Conservation (phyloP, 2,888 invertebrate species). For the Heterodera filipjevi region DNA sequence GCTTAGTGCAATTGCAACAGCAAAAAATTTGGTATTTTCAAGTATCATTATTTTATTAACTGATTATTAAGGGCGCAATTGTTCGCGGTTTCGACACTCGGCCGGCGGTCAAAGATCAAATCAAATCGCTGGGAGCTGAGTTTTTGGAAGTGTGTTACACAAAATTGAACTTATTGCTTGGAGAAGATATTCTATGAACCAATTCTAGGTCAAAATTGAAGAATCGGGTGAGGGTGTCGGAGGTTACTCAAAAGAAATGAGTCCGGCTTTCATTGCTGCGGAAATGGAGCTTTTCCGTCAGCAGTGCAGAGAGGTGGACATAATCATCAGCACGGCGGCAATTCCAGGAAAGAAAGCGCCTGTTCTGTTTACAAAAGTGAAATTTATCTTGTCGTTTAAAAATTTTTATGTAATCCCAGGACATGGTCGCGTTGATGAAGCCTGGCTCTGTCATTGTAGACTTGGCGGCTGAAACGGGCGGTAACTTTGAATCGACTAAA, state of each 20-base stretch:
- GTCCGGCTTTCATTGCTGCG: slow-evolving; percentile 80
- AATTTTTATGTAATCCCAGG: slow-evolving; percentile 68
- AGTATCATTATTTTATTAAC: background rate
- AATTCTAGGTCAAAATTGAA: slow-evolving; percentile 70
- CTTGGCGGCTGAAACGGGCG: slow-evolving; percentile 85
- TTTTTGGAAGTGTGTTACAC: slow-evolving; percentile 74
- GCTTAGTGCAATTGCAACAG: slow-evolving; percentile 82
- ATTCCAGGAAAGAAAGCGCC: slow-evolving; percentile 87
- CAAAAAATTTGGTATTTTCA: slow-evolving; percentile 74
- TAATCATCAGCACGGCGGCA: slow-evolving; percentile 82
- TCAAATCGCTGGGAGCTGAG: slow-evolving; percentile 85
- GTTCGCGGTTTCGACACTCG: slow-evolving; percentile 86
- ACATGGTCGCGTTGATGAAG: slow-evolving; percentile 80
- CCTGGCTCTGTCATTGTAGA: slow-evolving; percentile 88
- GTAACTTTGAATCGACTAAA: slow-evolving; percentile 72
- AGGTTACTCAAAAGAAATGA: slow-evolving; percentile 71
- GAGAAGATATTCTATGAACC: background rate
- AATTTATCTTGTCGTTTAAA: background rate
- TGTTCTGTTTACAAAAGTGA: slow-evolving; percentile 76
- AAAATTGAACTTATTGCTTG: slow-evolving; percentile 66
- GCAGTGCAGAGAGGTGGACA: slow-evolving; percentile 81
- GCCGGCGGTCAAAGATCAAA: slow-evolving; percentile 80
- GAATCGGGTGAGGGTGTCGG: slow-evolving; percentile 68
- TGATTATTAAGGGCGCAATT: slow-evolving; percentile 74
- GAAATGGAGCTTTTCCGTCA: slow-evolving; percentile 84